These are phyloP conservation scores for Okapia johnstoni DNA, from an alignment of 2,113 vertebrate genomes.

Conservation along the genomic window DNA sequence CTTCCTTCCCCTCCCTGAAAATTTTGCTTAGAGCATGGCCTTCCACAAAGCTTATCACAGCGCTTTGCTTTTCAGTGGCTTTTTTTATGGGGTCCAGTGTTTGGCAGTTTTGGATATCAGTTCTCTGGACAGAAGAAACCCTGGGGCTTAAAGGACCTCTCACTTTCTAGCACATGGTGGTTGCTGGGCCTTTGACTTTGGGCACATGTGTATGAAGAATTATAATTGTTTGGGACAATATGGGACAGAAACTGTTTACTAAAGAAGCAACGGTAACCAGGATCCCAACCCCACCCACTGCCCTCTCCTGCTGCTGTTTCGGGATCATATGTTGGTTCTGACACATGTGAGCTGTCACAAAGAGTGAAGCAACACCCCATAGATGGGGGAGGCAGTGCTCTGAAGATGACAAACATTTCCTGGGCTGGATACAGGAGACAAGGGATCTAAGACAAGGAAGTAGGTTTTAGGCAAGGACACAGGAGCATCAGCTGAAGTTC, in stretches of 20 bases:
- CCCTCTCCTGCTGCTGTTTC: neutral
- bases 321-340: neutral
- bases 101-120: neutral
- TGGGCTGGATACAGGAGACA: neutral
- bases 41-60: neutral
- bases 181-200: neutral
- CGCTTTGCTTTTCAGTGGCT: neutral
- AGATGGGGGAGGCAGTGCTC: neutral
- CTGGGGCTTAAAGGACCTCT: neutral
- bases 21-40: neutral
- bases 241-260: neutral
- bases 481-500: neutral
- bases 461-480: neutral
- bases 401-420: neutral
- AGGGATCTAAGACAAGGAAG: neutral
- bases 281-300: no score
- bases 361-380: neutral
- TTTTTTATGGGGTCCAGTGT: neutral
- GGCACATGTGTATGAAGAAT: neutral
- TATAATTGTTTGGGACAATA: neutral
- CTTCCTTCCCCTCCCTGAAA: neutral
- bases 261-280: neutral
- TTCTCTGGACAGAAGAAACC: neutral
- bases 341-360: neutral
- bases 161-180: neutral